Evolutionary conservation across 1,140 invertebrate genomes (phyloP).

Genomic region (Danaus plexippus): DNA sequence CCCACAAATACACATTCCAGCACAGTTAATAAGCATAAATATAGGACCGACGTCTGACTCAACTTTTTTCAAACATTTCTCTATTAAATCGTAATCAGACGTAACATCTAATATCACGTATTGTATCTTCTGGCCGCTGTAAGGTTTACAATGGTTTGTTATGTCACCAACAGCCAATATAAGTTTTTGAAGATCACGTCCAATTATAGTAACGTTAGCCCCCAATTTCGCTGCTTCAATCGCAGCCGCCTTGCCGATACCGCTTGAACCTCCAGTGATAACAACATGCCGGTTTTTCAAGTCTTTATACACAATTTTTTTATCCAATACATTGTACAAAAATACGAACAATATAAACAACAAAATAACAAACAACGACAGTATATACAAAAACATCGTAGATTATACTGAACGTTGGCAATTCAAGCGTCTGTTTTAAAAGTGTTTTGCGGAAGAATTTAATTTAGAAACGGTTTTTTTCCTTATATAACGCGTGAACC

Average conservation of each 20-base stretch:
- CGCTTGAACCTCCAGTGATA: conserved; percentile 96
- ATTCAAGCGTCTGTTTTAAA: too few species aligned
- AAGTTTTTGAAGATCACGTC: conserved; percentile 82
- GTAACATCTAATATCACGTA: conserved; percentile 83
- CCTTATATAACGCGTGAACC: too few species aligned
- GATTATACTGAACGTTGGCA: too few species aligned
- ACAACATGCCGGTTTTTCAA: conserved; percentile 74
- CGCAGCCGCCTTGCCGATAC: conserved; percentile 91
- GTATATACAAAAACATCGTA: conserved; percentile 21
- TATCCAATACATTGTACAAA: conserved; percentile 39
- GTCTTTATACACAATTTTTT: conserved; percentile 45
- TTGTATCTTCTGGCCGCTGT: conserved; percentile 77
- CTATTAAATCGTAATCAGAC: conserved; percentile 75
- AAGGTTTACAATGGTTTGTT: conserved; percentile 44
- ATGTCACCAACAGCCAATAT: conserved; percentile 76
- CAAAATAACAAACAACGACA: conserved; percentile 18
- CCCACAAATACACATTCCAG: conserved; percentile 85
- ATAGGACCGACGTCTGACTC: conserved; percentile 79
- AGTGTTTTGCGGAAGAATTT: too few species aligned
- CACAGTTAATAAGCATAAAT: conserved; percentile 93
- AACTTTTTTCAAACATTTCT: conserved; percentile 74
- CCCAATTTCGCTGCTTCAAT: conserved; percentile 82
- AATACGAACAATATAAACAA: conserved; percentile 21
- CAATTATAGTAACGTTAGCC: conserved; percentile 91
- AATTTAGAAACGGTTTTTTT: too few species aligned